phyloP scores from a whole-genome alignment of 1,140 invertebrate genomes.

The Reticulitermes speratus region DNA sequence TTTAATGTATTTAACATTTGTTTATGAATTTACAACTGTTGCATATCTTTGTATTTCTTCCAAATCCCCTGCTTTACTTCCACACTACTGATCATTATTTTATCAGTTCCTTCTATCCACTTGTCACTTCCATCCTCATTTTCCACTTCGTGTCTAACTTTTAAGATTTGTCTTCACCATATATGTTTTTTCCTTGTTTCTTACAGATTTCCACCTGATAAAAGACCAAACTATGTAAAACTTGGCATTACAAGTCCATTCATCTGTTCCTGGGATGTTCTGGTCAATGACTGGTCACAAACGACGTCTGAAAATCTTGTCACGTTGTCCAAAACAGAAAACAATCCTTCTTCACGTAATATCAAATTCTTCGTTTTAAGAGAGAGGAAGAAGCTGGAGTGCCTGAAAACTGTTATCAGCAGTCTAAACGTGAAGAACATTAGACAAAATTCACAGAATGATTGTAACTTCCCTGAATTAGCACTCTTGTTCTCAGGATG shows the following conservation, averaged over 20 bases:
- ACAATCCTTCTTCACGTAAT: background rate
- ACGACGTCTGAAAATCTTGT: background rate
- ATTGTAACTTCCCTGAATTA: background rate
- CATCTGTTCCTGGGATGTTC: constrained; percentile 65
- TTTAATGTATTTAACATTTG: too few species aligned
- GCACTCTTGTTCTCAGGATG: background rate
- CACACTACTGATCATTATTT: background rate
- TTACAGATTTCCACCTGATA: constrained; percentile 71
- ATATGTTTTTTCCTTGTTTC: constrained; percentile 23
- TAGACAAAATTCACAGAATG: background rate
- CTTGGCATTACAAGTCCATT: constrained; percentile 76
- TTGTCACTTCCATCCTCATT: background rate
- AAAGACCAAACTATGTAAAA: constrained; percentile 79
- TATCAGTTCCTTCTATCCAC: background rate
- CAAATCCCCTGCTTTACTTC: too few species aligned
- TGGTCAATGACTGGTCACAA: constrained; percentile 67
- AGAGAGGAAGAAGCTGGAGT: constrained; percentile 51
- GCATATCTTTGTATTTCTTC: background rate
- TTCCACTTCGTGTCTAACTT: background rate
- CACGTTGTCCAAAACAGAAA: background rate
- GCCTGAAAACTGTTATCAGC: constrained; percentile 39
- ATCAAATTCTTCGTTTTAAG: constrained; percentile 55
- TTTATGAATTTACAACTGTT: too few species aligned
- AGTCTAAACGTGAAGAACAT: constrained; percentile 18
- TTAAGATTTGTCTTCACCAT: too few species aligned